phyloP scores from a whole-genome alignment of 2,113 vertebrate species.

The Spea bombifrons region DNA sequence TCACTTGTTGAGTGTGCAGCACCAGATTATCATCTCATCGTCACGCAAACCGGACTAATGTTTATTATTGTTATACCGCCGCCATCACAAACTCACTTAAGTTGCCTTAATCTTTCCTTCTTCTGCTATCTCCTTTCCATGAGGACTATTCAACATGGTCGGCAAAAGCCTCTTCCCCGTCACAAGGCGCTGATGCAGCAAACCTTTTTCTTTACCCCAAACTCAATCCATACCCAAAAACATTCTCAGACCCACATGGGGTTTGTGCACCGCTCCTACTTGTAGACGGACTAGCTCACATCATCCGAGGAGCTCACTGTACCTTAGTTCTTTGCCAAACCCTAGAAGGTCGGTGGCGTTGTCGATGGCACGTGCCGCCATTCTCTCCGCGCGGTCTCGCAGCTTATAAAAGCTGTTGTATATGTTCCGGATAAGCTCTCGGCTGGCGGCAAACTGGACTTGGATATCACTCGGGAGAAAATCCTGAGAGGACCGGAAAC shows the following conservation, averaged over 20 bases:
- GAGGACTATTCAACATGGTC: too few relatives aligned
- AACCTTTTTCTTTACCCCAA: too few relatives aligned
- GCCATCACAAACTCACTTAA: too few relatives aligned
- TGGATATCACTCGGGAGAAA: slow-evolving; percentile 91
- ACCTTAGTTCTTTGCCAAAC: slow-evolving; percentile 93
- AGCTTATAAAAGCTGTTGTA: slow-evolving; percentile 90
- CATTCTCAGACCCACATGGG: neutral
- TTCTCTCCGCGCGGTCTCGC: slow-evolving; percentile 84
- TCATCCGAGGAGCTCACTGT: slow-evolving; percentile 8
- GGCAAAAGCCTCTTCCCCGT: too few relatives aligned
- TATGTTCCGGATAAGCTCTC: slow-evolving; percentile 89
- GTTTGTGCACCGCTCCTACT: too few relatives aligned
- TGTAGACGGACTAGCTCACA: neutral
- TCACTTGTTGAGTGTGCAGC: too few relatives aligned
- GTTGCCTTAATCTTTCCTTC: too few relatives aligned
- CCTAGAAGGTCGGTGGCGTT: slow-evolving; percentile 87
- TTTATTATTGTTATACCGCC: too few relatives aligned
- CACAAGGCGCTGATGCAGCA: too few relatives aligned
- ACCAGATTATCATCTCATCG: too few relatives aligned
- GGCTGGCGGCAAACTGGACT: slow-evolving; percentile 83
- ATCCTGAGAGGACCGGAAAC: slow-evolving; percentile 67
- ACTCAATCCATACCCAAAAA: neutral
- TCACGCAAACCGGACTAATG: too few relatives aligned
- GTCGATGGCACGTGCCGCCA: slow-evolving; percentile 83
- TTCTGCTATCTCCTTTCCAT: too few relatives aligned